A percentile compares a stretch with the other conserved stretches of the same genome.
These are phyloP conservation scores for Spodoptera picta DNA, from an alignment of 2,888 invertebrate species.

Conservation along the genomic window DNA sequence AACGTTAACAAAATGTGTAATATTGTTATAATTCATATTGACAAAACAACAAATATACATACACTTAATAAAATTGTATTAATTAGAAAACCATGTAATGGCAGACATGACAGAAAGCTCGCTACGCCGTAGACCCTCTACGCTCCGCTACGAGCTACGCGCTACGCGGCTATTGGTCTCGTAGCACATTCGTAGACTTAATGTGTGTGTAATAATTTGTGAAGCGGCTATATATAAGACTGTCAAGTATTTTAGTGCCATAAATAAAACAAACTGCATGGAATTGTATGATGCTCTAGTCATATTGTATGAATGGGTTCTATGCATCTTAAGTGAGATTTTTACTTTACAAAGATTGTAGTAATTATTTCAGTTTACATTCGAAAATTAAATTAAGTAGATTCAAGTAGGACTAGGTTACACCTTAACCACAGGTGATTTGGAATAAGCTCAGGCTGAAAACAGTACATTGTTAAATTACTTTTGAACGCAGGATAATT, in stretches of 20 bases:
- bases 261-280: slow-evolving; percentile 65
- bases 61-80: not conserved
- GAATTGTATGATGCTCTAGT: slow-evolving; percentile 50
- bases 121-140: slow-evolving; percentile 41
- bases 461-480: too few species aligned
- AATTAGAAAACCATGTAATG: not conserved
- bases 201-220: slow-evolving; percentile 57
- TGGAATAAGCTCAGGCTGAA: too few species aligned
- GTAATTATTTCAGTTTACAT: too few species aligned
- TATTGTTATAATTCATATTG: too few species aligned
- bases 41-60: not conserved
- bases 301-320: slow-evolving; percentile 54
- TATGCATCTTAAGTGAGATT: slow-evolving; percentile 34
- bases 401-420: too few species aligned
- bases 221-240: slow-evolving; percentile 60
- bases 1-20: too few species aligned
- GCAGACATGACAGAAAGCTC: not conserved
- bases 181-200: slow-evolving; percentile 39
- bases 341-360: slow-evolving; percentile 3
- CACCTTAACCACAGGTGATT: too few species aligned
- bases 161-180: slow-evolving; percentile 7
- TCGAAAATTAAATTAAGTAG: too few species aligned
- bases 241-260: slow-evolving; percentile 60
- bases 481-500: too few species aligned
- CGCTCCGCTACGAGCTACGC: slow-evolving; percentile 27